phyloP scores from a whole-genome alignment of 2,113 vertebrate genomes.

The Microcebus ravelobensis region DNA sequence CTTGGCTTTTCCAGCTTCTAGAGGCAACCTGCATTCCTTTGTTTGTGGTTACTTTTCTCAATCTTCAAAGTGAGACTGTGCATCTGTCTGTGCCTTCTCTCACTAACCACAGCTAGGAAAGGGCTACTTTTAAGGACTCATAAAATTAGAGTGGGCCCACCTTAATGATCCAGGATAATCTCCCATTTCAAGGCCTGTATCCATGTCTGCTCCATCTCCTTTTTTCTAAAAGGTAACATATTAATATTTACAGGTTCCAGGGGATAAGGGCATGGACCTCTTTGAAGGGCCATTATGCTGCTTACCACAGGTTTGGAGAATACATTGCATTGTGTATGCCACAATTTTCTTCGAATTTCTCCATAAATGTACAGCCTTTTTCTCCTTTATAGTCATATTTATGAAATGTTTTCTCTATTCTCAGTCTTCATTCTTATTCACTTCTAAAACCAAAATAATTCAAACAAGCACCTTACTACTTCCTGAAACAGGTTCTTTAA shows the following conservation, averaged over 20 bases:
- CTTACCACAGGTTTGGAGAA: neutral
- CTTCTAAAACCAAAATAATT: neutral
- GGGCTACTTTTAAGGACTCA: neutral
- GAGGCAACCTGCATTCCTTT: neutral
- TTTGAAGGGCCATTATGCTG: neutral
- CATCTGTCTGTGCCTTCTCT: neutral
- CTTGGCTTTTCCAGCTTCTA: neutral
- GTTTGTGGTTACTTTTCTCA: neutral
- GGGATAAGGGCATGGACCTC: accelerated
- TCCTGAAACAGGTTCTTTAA: neutral
- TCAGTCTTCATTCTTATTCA: neutral
- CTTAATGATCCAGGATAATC: neutral
- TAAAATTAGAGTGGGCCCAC: neutral
- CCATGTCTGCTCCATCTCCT: neutral
- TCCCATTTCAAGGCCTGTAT: neutral
- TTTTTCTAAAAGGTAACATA: neutral
- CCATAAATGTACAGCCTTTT: neutral
- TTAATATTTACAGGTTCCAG: neutral
- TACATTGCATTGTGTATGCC: neutral
- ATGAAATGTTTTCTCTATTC: neutral
- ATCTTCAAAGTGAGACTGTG: neutral
- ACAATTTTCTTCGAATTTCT: neutral
- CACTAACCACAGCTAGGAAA: neutral
- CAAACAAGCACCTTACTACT: neutral
- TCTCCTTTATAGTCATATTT: neutral